Evolutionary conservation across 1,140 invertebrate genomes (phyloP), one percentile per base, ranked within the genome.

Genomic region (Sitobion miscanthi): DNA sequence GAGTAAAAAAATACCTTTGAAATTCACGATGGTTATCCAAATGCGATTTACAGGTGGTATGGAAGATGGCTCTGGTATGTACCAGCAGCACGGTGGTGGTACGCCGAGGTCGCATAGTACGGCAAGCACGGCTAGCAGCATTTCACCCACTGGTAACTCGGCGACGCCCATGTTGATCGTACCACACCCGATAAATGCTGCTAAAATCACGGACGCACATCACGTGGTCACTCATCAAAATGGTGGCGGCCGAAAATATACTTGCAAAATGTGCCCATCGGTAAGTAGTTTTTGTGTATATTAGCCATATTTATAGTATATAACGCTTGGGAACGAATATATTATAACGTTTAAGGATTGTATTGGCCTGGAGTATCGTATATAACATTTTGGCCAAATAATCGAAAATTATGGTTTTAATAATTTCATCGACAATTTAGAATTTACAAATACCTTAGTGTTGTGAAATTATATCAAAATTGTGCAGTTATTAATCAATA

Each of bases 261-360:
- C 99, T 95, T 99, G 98, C 97, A 99, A 99, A 96, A 99, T 99
- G 98, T 99, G 98, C 96, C 98, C 98, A 94, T 98, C 99, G 98
- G 98, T 99, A 95, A 97, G 97, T 95, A 30, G 6, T 69, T 45
- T 8, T 77, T 77, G 30, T 35, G 30, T 17, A 17, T 21, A 54
- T 20, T 52, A 69, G 30, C 14, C 9, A 69, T 77, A 77, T 77
- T n/a, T 17, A n/a, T 77, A n/a, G 14, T 77, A 77, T 77, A 77
- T 0, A 35, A 35, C n/a, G 30, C 4, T 77, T 35, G 14, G 5
- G 62, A n/a, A 35, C 14, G 30, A n/a, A n/a, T n/a, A 17, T 35
- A 30, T 69, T 30, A 30, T 30, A 69, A 21, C 7, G 17, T 8
- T 20, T 52, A 52, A 52, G 21, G 30, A 17, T 77, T 77, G 4